These are phyloP conservation scores for Drosophila austrosaltans DNA, from an alignment of 2,888 invertebrate species.

Conservation along the genomic window DNA sequence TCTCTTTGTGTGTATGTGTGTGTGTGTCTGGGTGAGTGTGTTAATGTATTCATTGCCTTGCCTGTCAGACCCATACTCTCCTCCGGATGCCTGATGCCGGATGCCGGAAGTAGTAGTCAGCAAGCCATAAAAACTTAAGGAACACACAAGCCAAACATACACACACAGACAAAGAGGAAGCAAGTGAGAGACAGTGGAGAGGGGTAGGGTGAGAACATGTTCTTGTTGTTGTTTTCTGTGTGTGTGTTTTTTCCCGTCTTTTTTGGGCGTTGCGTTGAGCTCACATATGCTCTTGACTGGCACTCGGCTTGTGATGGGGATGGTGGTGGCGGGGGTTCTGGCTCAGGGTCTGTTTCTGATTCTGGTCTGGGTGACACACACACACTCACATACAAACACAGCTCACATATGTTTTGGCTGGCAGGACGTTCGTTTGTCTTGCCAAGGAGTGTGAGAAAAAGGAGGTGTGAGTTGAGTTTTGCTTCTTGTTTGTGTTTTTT, in stretches of 20 bases:
- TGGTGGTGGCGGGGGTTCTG: background rate
- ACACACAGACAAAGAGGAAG: slow-evolving; percentile 22
- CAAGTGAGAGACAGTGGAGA: background rate
- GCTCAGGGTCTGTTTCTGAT: slow-evolving; percentile 6
- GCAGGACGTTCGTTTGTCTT: slow-evolving; percentile 16
- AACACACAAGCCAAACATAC: slow-evolving; percentile 44
- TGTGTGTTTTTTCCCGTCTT: slow-evolving; percentile 33
- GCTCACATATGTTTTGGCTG: slow-evolving; percentile 4
- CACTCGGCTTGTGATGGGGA: slow-evolving; percentile 29
- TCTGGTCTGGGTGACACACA: slow-evolving; percentile 16
- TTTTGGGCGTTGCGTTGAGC: slow-evolving; percentile 50
- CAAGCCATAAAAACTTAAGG: slow-evolving; percentile 79
- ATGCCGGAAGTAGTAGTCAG: slow-evolving; percentile 79
- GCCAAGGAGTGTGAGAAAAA: background rate
- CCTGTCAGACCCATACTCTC: slow-evolving; percentile 42
- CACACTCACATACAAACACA: slow-evolving; percentile 6
- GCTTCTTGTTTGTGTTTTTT: slow-evolving; percentile 9
- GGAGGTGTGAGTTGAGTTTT: slow-evolving; percentile 17
- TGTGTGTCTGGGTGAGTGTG: slow-evolving; percentile 62
- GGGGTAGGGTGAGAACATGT: too few relatives aligned
- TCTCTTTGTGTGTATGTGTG: slow-evolving; percentile 32
- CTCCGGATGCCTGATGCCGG: slow-evolving; percentile 36
- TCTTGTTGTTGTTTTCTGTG: background rate
- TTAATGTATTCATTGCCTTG: slow-evolving; percentile 80
- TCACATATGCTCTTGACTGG: slow-evolving; percentile 69